Evolutionary conservation across 2,888 invertebrate genomes (phyloP), one percentile per base, ranked within the genome.

Genomic region (Spisula solida): DNA sequence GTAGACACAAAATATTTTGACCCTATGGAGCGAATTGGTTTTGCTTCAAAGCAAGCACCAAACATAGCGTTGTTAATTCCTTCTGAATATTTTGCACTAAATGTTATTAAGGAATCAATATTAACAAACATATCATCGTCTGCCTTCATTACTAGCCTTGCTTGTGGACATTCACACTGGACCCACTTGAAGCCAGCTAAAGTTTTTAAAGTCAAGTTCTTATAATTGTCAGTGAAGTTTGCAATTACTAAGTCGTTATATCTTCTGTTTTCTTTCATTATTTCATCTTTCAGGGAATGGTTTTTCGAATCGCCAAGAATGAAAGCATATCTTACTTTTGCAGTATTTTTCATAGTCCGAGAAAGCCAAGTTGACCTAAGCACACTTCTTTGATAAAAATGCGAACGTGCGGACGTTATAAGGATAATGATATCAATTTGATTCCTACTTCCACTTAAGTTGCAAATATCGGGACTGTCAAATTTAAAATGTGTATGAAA

Each of bases 71-170:
- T 51, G 12, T 81, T n/a, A 0, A 51, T 14, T 16, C 2, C 12
- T n/a, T 29, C 48, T 12, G n/a, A 16, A 51, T 81, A 18, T 31
- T 51, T 25, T 25, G 20, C 18, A 25, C 25, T 48, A 51, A 81
- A 31, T 55, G n/a, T 18, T 5, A 81, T 51, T 18, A 81, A 31
- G 0, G 29, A 41, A 25, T 89, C 89, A 2, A 92, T 51, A 82
- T 94, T 93, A 0, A 94, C 88, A 90, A 89, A 95, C 93, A 95
- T 93, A 82, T 95, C 95, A 81, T 95, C 95, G 51, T 95, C 95
- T 6, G 92, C 92, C 47, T 93, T 92, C 82, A 93, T 79, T 0
- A 93, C 90, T 83, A 83, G 90, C 31, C 86, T 88, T 0, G 93
- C 92, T 56, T 88, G 84, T 0, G 48, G 29, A 87, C 93, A 93